Base-by-base conservation (phyloP, 2,113 vertebrate genomes). In the Chlamydotis undulata region DNA sequence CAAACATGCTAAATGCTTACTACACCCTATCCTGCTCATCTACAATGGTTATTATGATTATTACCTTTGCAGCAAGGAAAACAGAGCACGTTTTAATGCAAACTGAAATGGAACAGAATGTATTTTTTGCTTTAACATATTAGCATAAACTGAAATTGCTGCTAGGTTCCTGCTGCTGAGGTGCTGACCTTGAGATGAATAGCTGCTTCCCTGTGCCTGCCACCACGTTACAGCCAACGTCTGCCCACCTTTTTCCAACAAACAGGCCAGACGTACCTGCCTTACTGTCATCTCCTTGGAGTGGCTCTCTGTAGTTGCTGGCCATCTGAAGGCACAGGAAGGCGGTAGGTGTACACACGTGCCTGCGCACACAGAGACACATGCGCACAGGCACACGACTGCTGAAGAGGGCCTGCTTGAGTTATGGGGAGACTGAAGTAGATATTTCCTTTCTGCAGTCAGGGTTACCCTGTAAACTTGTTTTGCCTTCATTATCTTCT, bases 341-440 rank as follows among this genome's bases (percentile, higher is more conserved):
- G 19, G 18, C n/a, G 2, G 2, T 4, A 33, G 26, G 8, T 43
- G 14, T 29, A 13, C 14, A 45, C 9, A n/a, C 7, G 0, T 16
- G 5, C 29, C 37, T 9, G 7, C 14, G 1, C 4, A 0, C 4
- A 4, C 12, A 23, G 6, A 31, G 13, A 23, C 12, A 19, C n/a
- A 33, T 19, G 17, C 5, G 17, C 29, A 22, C 10, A 29, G n/a
- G 43, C 8, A 13, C 4, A 12, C 0, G 3, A 41, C 24, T 86
- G 35, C 26, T 64, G 53, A 50, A 71, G 19, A 53, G 12, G 7
- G 1, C 2, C 0, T 17, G 10, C 8, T 64, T 55, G 25, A 69
- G 8, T 7, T 18, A 26, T 78, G 52, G 14, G 23, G 3, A 83
- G 26, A 25, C 29, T 35, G 39, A 47, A 31, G 4, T 2, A 55